A percentile compares a stretch with the other conserved stretches of the same genome.
phyloP scores from a whole-genome alignment of 1,140 invertebrate species.

The Procambarus clarkii region DNA sequence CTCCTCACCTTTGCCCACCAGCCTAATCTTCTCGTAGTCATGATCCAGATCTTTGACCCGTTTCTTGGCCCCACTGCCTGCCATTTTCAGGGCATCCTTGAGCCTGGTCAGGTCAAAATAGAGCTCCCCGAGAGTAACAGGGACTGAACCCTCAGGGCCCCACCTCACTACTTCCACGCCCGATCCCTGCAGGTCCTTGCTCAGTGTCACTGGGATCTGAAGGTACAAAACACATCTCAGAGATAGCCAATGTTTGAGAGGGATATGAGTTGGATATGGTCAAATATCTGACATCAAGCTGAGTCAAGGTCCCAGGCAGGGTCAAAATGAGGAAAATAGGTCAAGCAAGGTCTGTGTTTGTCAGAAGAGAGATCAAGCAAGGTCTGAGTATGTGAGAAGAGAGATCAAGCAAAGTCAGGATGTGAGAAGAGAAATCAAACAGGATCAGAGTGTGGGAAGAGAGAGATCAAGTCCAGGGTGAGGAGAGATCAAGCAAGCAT shows the following conservation, averaged over 20 bases:
- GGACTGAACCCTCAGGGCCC: conserved; percentile 13
- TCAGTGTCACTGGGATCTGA: conserved; percentile 74
- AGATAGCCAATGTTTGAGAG: neutral
- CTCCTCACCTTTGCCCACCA: conserved; percentile 80
- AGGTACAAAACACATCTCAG: neutral
- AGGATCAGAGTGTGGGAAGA: too few species aligned
- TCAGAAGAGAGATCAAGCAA: too few species aligned
- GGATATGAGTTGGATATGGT: neutral
- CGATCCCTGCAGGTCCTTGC: conserved; percentile 74
- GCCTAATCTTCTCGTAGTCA: conserved; percentile 81
- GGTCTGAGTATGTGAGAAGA: neutral
- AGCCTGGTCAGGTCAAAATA: conserved; percentile 78
- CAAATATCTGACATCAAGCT: neutral
- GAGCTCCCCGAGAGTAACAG: conserved; percentile 75
- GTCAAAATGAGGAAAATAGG: neutral
- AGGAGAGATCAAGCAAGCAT: too few species aligned
- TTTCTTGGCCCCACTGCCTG: conserved; percentile 73
- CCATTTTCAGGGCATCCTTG: conserved; percentile 69
- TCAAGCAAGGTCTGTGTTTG: neutral
- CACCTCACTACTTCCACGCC: conserved; percentile 71
- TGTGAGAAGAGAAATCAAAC: too few species aligned
- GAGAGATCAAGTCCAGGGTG: neutral
- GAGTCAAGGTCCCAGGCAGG: neutral
- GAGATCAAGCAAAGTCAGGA: neutral
- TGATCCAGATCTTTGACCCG: conserved; percentile 73